Base-by-base conservation (phyloP, 1,140 invertebrate genomes). In the Euborellia annulipes region DNA sequence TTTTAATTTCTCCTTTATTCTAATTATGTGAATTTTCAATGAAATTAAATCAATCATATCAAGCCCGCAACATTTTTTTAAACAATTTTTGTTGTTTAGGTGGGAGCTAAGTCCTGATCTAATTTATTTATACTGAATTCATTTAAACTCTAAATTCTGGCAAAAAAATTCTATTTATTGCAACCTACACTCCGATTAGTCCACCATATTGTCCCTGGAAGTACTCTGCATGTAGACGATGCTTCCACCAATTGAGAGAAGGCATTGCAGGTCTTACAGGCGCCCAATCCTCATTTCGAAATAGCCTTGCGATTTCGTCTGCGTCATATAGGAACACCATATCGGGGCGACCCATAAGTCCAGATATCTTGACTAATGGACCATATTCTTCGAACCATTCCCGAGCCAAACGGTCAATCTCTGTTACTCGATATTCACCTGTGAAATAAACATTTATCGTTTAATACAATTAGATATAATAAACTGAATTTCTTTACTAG, bases 111-210 rank as follows among this genome's bases (percentile, higher is more conserved):
- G n/a, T n/a, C n/a, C n/a, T n/a, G n/a, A n/a, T n/a, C n/a, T n/a
- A n/a, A n/a, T n/a, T n/a, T n/a, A n/a, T n/a, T n/a, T n/a, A n/a
- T n/a, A n/a, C n/a, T n/a, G n/a, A n/a, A n/a, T n/a, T n/a, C n/a
- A n/a, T n/a, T n/a, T n/a, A n/a, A n/a, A n/a, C n/a, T n/a, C n/a
- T n/a, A n/a, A n/a, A n/a, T n/a, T n/a, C n/a, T n/a, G n/a, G n/a
- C n/a, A n/a, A n/a, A n/a, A n/a, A n/a, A n/a, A n/a, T n/a, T n/a
- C n/a, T n/a, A n/a, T n/a, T n/a, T n/a, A n/a, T n/a, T n/a, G n/a
- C n/a, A n/a, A 72, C 78, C 77, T 69, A 85, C 82, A 83, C 76
- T 54, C 79, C 82, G 56, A 85, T 85, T 19, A 85, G 70, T 13
- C 82, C 82, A 2, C 77, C 75, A 51, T 70, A 72, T 18, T 79